A percentile compares a stretch with the other conserved stretches of the same genome.
phyloP scores from a whole-genome alignment of 2,113 vertebrate species.

The Tichodroma muraria region DNA sequence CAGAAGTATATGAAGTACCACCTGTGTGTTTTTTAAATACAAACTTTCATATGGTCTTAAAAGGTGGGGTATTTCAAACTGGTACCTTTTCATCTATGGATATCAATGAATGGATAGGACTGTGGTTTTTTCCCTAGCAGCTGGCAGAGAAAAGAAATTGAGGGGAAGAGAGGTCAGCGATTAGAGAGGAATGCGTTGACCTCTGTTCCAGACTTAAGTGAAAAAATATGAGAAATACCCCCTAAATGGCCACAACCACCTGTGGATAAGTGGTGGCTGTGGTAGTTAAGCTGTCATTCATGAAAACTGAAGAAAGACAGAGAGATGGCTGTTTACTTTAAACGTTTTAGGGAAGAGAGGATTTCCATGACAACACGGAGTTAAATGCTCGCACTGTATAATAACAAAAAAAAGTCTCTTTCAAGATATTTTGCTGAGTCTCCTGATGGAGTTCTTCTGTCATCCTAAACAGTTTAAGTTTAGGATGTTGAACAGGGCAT shows the following conservation, averaged over 20 bases:
- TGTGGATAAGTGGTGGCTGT: background rate
- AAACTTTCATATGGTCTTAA: background rate
- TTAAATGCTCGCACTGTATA: background rate
- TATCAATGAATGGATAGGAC: background rate
- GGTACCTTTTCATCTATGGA: background rate
- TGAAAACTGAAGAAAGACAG: constrained; percentile 41
- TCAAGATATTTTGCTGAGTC: background rate
- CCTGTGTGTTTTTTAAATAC: background rate
- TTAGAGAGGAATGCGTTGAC: constrained; percentile 16
- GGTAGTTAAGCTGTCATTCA: constrained; percentile 54
- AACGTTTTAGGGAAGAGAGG: background rate
- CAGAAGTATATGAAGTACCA: background rate
- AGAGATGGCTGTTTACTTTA: constrained; percentile 46
- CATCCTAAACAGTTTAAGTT: background rate
- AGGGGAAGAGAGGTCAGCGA: background rate
- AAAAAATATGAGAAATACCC: constrained; percentile 7
- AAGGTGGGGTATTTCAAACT: background rate
- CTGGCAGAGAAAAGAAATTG: background rate
- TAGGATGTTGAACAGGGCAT: background rate
- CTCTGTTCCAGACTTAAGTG: constrained; percentile 7
- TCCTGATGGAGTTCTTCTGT: background rate
- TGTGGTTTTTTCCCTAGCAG: background rate
- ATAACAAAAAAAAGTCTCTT: background rate
- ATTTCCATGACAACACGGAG: constrained; percentile 47
- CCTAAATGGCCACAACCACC: constrained; percentile 3